A percentile compares a stretch with the other conserved stretches of the same genome.
These are phyloP conservation scores for Chelon auratus DNA, from an alignment of 2,797 vertebrate species.

Conservation along the genomic window DNA sequence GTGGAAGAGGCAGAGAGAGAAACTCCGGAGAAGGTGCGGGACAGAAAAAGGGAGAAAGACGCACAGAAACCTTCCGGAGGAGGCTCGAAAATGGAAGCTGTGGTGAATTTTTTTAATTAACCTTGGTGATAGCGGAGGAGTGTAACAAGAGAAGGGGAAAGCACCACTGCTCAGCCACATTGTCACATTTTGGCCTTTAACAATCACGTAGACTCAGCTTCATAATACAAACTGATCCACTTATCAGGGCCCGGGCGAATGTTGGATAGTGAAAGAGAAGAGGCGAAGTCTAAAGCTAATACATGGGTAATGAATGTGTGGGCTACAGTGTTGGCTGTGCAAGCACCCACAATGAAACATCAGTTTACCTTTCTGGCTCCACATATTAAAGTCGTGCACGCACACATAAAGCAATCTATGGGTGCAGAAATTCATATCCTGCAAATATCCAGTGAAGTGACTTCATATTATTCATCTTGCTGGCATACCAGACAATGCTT, in stretches of 20 bases:
- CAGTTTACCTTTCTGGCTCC: constrained; percentile 27
- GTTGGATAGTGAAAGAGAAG: constrained; percentile 3
- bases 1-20: constrained; percentile 34
- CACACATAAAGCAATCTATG: constrained; percentile 37
- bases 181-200: constrained; percentile 33
- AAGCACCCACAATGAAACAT: constrained; percentile 29
- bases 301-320: constrained; percentile 45
- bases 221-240: constrained; percentile 33
- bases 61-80: constrained; percentile 43
- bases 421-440: constrained; percentile 39
- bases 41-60: constrained; percentile 6
- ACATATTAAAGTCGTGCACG: constrained; percentile 14
- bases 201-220: constrained; percentile 28
- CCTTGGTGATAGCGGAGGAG: constrained; percentile 54
- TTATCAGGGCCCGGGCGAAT: constrained; percentile 15
- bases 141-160: constrained; percentile 40
- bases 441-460: constrained; percentile 41
- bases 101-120: constrained; percentile 73
- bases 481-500: constrained; percentile 31
- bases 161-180: constrained; percentile 33
- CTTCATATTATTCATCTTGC: constrained; percentile 40
- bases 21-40: constrained; percentile 9
- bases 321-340: constrained; percentile 19
- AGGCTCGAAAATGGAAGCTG: constrained; percentile 51
- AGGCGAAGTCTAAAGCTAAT: constrained; percentile 28